Evolutionary conservation across 2,797 vertebrate genomes (phyloP).

Genomic region (Acrossocheilus fasciatus): DNA sequence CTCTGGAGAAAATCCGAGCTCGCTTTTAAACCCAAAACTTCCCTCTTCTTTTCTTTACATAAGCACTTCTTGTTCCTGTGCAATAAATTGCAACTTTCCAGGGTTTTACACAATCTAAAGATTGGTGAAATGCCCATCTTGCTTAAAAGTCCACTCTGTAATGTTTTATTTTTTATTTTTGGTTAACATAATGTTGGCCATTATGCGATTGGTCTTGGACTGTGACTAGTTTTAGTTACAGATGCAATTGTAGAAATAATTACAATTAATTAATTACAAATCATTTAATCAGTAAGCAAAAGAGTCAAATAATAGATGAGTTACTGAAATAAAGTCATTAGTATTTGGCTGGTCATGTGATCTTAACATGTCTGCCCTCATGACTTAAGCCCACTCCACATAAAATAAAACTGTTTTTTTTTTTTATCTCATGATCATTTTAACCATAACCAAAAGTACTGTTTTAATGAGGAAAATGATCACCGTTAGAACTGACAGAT

Average conservation of each 20-base stretch:
- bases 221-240: neutral
- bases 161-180: neutral
- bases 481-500: neutral
- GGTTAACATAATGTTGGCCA: neutral
- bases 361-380: neutral
- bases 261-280: too few species aligned
- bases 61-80: constrained; percentile 13
- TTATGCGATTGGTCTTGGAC: neutral
- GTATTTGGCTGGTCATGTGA: neutral
- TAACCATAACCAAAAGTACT: neutral
- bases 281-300: neutral
- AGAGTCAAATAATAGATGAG: too few species aligned
- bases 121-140: neutral
- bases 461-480: neutral
- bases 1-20: constrained; percentile 69
- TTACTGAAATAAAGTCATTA: neutral
- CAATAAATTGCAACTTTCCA: constrained; percentile 16
- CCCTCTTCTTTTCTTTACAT: neutral
- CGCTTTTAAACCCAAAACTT: constrained; percentile 66
- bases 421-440: neutral
- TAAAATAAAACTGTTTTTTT: neutral
- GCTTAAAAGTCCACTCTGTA: neutral
- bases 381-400: neutral
- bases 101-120: neutral
- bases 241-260: neutral